These are phyloP conservation scores for Acridotheres tristis DNA, from an alignment of 2,797 vertebrate species.

Conservation along the genomic window DNA sequence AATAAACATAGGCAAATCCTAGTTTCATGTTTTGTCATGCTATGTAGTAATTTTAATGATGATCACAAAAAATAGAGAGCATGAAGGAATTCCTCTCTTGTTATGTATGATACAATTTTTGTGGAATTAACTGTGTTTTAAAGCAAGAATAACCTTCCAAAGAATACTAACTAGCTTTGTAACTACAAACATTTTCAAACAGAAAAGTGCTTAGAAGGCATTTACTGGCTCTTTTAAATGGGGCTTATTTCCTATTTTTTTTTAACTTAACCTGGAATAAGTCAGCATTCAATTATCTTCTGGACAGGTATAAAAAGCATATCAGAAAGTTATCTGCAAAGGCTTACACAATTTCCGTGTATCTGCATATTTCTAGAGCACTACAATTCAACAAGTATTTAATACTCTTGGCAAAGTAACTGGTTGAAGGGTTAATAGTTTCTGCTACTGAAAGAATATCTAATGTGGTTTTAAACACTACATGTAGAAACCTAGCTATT, in stretches of 20 bases:
- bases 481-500: neutral
- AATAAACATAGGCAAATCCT: neutral
- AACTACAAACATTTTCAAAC: neutral
- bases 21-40: neutral
- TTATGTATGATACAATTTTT: neutral
- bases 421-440: neutral
- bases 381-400: constrained; percentile 1
- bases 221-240: neutral
- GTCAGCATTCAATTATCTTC: neutral
- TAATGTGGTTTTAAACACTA: neutral
- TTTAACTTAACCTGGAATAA: neutral
- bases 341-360: neutral
- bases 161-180: neutral
- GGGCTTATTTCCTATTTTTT: neutral
- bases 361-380: neutral
- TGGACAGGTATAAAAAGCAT: neutral
- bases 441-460: neutral
- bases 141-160: neutral
- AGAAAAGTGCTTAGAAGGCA: neutral
- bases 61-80: neutral
- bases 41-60: neutral
- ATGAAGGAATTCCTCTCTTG: neutral
- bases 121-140: neutral
- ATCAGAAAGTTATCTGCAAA: neutral
- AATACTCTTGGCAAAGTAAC: neutral